A percentile compares a stretch with the other conserved stretches of the same genome.
These are phyloP conservation scores for Choristoneura fumiferana DNA, from an alignment of 1,140 invertebrate species.

Conservation along the genomic window DNA sequence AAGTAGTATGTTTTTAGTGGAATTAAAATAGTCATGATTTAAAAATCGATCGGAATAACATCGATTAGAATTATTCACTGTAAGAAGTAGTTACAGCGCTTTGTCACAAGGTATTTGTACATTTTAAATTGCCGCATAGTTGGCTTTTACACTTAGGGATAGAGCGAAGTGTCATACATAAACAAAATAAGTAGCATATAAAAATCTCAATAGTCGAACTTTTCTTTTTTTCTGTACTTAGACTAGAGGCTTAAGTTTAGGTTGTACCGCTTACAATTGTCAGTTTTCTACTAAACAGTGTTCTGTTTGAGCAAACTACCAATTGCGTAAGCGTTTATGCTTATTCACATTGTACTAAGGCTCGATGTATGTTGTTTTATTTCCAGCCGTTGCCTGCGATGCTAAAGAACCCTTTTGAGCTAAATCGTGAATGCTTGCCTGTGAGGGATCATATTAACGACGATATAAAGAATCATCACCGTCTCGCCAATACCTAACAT, in stretches of 20 bases:
- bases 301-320: conserved; percentile 39
- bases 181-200: conserved; percentile 6
- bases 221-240: conserved; percentile 37
- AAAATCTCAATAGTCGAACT: neutral
- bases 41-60: conserved; percentile 13
- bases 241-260: conserved; percentile 67
- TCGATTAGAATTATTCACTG: neutral
- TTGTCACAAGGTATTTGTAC: conserved; percentile 28
- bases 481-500: conserved; percentile 71
- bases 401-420: conserved; percentile 78
- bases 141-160: conserved; percentile 26
- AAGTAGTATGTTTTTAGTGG: neutral
- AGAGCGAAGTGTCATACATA: conserved; percentile 21
- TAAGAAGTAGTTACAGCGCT: conserved; percentile 33
- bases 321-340: conserved; percentile 31
- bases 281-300: conserved; percentile 36
- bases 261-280: conserved; percentile 47
- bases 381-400: conserved; percentile 78
- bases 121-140: conserved; percentile 26
- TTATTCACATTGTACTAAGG: conserved; percentile 65
- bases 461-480: conserved; percentile 71
- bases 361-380: conserved; percentile 78
- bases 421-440: conserved; percentile 78
- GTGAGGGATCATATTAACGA: conserved; percentile 77
- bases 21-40: neutral